A percentile compares a stretch with the other conserved stretches of the same genome.
Evolutionary conservation across 2,797 vertebrate species (phyloP).

Genomic region (Knipowitschia caucasica): DNA sequence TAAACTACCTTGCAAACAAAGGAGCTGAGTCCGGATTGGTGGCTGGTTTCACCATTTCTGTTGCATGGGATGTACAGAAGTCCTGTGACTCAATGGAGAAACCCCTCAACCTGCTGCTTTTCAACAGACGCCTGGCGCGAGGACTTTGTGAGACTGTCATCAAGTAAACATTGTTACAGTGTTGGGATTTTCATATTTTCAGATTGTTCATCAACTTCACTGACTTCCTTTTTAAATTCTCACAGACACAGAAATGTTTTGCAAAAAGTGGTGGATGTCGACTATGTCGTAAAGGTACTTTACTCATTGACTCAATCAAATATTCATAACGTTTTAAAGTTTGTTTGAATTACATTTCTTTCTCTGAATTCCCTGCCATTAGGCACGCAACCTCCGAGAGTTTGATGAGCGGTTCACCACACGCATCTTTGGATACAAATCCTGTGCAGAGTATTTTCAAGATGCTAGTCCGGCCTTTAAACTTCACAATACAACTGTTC

Average conservation of each 20-base stretch:
- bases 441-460: conserved; percentile 75
- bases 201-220: accelerated
- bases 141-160: conserved; percentile 61
- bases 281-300: conserved; percentile 76
- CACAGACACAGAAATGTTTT: conserved; percentile 77
- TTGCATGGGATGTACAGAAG: conserved; percentile 77
- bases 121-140: conserved; percentile 73
- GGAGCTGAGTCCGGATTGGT: conserved; percentile 60
- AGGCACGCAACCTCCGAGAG: conserved; percentile 80
- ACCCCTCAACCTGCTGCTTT: conserved; percentile 81
- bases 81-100: conserved; percentile 75
- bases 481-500: conserved; percentile 67
- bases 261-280: conserved; percentile 76
- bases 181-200: not conserved
- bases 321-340: no score
- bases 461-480: conserved; percentile 76
- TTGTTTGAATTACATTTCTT: not conserved
- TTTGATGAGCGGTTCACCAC: conserved; percentile 81
- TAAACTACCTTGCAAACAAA: conserved; percentile 79
- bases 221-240: conserved; percentile 5
- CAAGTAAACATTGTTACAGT: conserved; percentile 43
- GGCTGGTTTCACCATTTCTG: conserved; percentile 78
- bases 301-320: no score
- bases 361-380: not conserved
- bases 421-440: conserved; percentile 76